These are phyloP conservation scores for Cephalopholis sonnerati DNA, from an alignment of 2,113 vertebrate genomes.

Conservation along the genomic window DNA sequence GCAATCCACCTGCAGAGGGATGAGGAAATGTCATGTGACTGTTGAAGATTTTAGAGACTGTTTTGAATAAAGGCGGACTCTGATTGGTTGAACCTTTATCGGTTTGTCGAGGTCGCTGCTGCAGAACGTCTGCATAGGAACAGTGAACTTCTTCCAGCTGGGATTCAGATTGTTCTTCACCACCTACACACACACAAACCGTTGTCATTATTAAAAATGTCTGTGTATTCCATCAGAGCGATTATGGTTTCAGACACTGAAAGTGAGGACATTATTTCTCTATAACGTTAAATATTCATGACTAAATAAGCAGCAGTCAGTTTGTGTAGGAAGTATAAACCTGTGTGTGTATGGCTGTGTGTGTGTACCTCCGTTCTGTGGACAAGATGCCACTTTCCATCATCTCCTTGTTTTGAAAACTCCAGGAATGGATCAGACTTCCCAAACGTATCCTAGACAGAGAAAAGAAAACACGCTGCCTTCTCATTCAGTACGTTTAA, in stretches of 20 bases:
- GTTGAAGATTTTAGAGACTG: neutral
- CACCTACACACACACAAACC: conserved; percentile 81
- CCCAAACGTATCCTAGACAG: conserved; percentile 91
- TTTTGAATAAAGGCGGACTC: neutral
- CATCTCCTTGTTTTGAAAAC: conserved; percentile 88
- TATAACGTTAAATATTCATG: neutral
- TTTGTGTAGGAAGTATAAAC: neutral
- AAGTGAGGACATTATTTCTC: neutral
- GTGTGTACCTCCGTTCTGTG: conserved; percentile 91
- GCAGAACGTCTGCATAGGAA: conserved; percentile 93
- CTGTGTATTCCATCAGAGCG: neutral
- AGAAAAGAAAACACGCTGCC: neutral
- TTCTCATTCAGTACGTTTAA: neutral
- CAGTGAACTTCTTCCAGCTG: conserved; percentile 90
- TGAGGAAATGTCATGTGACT: neutral
- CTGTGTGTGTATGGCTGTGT: neutral
- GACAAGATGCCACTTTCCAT: conserved; percentile 90
- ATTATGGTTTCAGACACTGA: neutral
- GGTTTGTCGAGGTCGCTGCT: conserved; percentile 86
- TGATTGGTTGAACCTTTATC: conserved; percentile 86
- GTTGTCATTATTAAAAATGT: neutral
- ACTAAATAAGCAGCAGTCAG: neutral
- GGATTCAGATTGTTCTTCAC: conserved; percentile 96
- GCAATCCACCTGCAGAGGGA: conserved; percentile 88
- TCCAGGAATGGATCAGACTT: conserved; percentile 96